Evolutionary conservation across 2,113 vertebrate genomes (phyloP).

Genomic region (Tragelaphus strepsiceros): DNA sequence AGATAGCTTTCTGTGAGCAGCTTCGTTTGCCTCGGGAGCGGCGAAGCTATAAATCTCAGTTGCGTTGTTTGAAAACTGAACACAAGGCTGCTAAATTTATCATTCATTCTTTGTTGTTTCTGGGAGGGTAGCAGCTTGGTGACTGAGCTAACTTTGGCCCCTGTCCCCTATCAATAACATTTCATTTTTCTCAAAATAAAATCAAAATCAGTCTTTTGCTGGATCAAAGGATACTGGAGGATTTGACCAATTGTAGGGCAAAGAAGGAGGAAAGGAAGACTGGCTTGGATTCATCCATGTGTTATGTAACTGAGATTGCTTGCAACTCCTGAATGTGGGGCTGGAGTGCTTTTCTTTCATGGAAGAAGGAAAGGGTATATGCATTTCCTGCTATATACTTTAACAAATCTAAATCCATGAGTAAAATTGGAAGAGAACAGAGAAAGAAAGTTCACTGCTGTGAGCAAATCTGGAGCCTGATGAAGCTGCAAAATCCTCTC

Average conservation of each 20-base stretch:
- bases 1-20: conserved; percentile 84
- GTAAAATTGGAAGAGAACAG: conserved; percentile 37
- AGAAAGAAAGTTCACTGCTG: conserved; percentile 51
- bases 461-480: conserved; percentile 66
- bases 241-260: conserved; percentile 64
- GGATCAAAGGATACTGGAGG: conserved; percentile 64
- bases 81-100: conserved; percentile 81
- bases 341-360: neutral
- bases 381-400: neutral
- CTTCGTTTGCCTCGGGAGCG: conserved; percentile 89
- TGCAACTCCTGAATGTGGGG: conserved; percentile 2
- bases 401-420: neutral
- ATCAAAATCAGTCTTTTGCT: conserved; percentile 63
- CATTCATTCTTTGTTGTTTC: conserved; percentile 82
- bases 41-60: conserved; percentile 86
- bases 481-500: conserved; percentile 67
- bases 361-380: neutral
- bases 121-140: conserved; percentile 70
- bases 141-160: conserved; percentile 79
- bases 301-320: conserved; percentile 67
- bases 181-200: conserved; percentile 63
- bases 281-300: conserved; percentile 60
- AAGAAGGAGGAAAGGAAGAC: conserved; percentile 62
- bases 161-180: conserved; percentile 61
- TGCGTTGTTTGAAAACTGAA: conserved; percentile 85